Conservation (phyloP, 1,140 invertebrate species). For the Ctenoplectra terminalis region DNA sequence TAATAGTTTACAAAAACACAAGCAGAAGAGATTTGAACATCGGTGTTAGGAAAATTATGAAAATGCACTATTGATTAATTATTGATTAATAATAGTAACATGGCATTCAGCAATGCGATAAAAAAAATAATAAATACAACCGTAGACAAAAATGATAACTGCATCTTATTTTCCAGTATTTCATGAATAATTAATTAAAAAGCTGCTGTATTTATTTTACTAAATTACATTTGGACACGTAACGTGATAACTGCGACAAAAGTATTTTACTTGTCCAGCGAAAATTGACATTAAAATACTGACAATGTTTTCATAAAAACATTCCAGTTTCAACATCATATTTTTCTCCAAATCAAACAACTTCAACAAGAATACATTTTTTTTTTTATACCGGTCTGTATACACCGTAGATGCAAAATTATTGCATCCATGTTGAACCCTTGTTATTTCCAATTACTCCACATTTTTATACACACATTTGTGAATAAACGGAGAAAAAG, state of each 20-base stretch:
- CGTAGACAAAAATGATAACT: neutral
- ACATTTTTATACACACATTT: neutral
- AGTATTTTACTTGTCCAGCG: neutral
- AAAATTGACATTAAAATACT: neutral
- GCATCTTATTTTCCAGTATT: neutral
- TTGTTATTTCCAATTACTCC: neutral
- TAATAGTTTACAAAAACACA: too few relatives aligned
- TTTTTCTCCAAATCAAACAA: neutral
- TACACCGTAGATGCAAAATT: neutral
- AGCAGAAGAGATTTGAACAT: too few relatives aligned
- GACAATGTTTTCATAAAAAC: neutral
- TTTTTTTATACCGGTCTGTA: neutral
- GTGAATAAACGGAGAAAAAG: too few relatives aligned
- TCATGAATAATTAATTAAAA: neutral
- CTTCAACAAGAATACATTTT: neutral
- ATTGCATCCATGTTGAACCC: neutral
- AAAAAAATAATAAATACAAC: too few relatives aligned
- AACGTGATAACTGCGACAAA: neutral
- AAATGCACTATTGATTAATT: too few relatives aligned
- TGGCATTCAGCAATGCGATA: too few relatives aligned
- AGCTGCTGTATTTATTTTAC: neutral
- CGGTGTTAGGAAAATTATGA: too few relatives aligned
- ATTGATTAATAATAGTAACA: too few relatives aligned
- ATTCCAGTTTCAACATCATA: neutral
- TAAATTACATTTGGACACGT: neutral